These are phyloP conservation scores for Montipora cactus DNA, from an alignment of 64 coral and sea anemone species.

Conservation along the genomic window DNA sequence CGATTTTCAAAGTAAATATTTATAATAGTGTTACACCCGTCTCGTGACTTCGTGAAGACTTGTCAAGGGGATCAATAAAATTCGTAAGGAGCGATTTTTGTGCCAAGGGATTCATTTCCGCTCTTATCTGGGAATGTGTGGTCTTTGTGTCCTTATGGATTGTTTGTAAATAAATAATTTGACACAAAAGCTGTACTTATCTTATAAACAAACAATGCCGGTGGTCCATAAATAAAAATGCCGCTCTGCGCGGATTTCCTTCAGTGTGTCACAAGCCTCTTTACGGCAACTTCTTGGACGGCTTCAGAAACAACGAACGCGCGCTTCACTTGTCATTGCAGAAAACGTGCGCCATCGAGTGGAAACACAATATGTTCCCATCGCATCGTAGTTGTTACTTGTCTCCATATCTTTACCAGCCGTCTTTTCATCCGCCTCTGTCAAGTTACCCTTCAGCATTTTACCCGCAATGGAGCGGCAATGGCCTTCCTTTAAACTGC, in stretches of 20 bases:
- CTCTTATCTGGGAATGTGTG: conserved; percentile 62
- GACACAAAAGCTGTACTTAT: conserved; percentile 82
- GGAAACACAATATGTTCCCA: conserved; percentile 61
- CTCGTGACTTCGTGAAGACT: conserved; percentile 58
- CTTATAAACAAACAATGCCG: conserved; percentile 86
- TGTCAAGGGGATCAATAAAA: conserved; percentile 40
- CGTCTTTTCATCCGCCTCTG: conserved; percentile 30
- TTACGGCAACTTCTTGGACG: background rate
- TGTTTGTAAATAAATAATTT: conserved; percentile 98
- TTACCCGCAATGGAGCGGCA: conserved; percentile 35
- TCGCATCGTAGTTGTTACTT: conserved; percentile 58
- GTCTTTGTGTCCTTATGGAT: conserved; percentile 71
- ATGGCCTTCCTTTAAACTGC: conserved; percentile 14
- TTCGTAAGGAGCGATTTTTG: conserved; percentile 57
- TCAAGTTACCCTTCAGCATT: conserved; percentile 44
- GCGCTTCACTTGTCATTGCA: background rate
- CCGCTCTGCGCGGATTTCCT: conserved; percentile 7
- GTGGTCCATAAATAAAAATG: conserved; percentile 74
- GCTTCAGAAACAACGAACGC: background rate
- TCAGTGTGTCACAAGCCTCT: conserved; percentile 8
- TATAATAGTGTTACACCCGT: conserved; percentile 57
- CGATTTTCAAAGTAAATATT: conserved; percentile 84
- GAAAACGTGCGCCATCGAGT: background rate
- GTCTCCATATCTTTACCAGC: conserved; percentile 38
- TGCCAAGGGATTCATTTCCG: conserved; percentile 53